Conservation (phyloP, 2,797 vertebrate species). For the Pseudochirops cupreus region DNA sequence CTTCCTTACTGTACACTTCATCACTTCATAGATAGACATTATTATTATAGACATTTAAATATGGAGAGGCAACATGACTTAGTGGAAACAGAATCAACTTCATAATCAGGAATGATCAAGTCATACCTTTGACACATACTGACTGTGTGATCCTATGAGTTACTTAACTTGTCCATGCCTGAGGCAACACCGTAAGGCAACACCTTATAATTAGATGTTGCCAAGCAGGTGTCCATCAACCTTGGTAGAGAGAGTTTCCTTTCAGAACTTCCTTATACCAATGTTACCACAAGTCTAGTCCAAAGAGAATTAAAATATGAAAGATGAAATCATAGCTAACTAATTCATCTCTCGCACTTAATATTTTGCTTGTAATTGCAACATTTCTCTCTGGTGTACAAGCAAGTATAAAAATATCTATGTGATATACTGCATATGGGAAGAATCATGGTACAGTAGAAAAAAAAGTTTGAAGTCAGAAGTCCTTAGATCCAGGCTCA, state of each 20-base stretch:
- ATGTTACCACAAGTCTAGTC: neutral
- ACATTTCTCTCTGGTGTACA: neutral
- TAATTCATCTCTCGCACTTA: neutral
- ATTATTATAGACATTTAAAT: neutral
- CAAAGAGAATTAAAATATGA: neutral
- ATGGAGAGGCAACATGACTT: neutral
- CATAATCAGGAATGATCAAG: neutral
- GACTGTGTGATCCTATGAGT: neutral
- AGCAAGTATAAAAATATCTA: neutral
- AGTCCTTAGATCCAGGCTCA: neutral
- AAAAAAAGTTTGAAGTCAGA: neutral
- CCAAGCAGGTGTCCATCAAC: neutral
- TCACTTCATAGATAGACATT: neutral
- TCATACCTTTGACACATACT: neutral
- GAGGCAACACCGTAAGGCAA: neutral
- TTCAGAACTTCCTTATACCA: neutral
- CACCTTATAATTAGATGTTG: neutral
- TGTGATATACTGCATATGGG: neutral
- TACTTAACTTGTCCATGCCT: neutral
- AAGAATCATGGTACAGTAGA: neutral
- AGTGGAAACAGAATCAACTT: neutral
- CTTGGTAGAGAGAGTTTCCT: neutral
- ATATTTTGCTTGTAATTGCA: neutral
- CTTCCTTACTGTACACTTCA: neutral
- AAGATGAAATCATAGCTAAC: neutral